phyloP scores from a whole-genome alignment of 2,113 vertebrate species.

The Barnardius zonarius region DNA sequence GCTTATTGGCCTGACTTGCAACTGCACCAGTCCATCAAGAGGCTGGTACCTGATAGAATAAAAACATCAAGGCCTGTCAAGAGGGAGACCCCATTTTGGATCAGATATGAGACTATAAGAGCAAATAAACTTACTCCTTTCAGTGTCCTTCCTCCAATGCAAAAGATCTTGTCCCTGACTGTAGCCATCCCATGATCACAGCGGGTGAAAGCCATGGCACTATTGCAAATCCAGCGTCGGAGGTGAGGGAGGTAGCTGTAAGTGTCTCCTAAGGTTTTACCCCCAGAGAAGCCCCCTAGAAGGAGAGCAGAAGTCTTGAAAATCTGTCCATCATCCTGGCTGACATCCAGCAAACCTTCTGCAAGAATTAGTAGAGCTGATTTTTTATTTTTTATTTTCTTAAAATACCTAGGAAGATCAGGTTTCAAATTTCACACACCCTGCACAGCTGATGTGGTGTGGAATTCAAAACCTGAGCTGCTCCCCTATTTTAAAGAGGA shows the following conservation, averaged over 20 bases:
- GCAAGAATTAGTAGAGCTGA: background rate
- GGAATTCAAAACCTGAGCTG: background rate
- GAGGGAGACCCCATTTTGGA: background rate
- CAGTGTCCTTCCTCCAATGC: conserved; percentile 59
- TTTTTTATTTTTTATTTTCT: background rate
- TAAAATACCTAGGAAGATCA: background rate
- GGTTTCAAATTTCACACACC: background rate
- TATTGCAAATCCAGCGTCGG: conserved; percentile 48
- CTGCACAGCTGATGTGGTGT: background rate
- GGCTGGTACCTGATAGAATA: background rate
- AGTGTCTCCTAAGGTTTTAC: conserved; percentile 28
- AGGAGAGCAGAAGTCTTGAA: background rate
- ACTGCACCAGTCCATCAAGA: background rate
- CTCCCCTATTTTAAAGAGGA: background rate
- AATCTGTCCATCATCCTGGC: background rate
- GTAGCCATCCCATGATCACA: conserved; percentile 66
- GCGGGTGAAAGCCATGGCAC: conserved; percentile 38
- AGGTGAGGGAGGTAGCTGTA: conserved; percentile 62
- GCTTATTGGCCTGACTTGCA: background rate
- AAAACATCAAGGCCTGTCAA: background rate
- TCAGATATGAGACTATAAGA: background rate
- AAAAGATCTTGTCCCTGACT: conserved; percentile 51
- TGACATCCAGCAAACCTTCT: background rate
- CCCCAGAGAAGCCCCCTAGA: conserved; percentile 54
- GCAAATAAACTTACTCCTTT: conserved; percentile 33